These are phyloP conservation scores for Agriopis marginaria DNA, from an alignment of 2,888 invertebrate genomes.

Conservation along the genomic window DNA sequence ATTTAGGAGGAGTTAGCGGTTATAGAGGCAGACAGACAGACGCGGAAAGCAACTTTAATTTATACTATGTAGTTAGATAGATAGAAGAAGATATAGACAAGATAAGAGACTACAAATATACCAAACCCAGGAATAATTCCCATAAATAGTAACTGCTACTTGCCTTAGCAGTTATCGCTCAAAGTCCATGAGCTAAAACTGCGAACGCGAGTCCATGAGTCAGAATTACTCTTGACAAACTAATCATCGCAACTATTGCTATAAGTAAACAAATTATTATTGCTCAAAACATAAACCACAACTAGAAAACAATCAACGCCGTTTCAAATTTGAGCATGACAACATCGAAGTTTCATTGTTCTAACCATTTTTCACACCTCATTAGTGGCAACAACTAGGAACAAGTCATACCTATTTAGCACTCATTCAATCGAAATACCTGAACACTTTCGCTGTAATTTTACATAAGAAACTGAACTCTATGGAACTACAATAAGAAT, in stretches of 20 bases:
- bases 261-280: conserved; percentile 14
- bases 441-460: conserved; percentile 37
- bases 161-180: neutral
- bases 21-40: too few relatives aligned
- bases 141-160: neutral
- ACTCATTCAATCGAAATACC: conserved; percentile 35
- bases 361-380: conserved; percentile 42
- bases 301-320: conserved; percentile 15
- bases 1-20: too few relatives aligned
- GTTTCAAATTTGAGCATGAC: conserved; percentile 24
- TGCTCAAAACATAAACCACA: conserved; percentile 11
- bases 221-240: neutral
- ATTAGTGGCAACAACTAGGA: conserved; percentile 39
- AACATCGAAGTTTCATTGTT: conserved; percentile 33
- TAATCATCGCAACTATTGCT: neutral
- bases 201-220: neutral
- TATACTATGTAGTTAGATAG: too few relatives aligned
- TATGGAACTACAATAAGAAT: conserved; percentile 14
- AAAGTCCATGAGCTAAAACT: too few relatives aligned
- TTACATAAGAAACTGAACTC: conserved; percentile 15
- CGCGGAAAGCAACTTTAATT: too few relatives aligned
- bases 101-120: too few relatives aligned
- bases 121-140: too few relatives aligned
- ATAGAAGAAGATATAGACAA: too few relatives aligned
- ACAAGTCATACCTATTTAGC: conserved; percentile 42